A percentile compares a stretch with the other conserved stretches of the same genome.
Conservation (phyloP, 2,113 vertebrate species). For the Tachysurus fulvidraco region DNA sequence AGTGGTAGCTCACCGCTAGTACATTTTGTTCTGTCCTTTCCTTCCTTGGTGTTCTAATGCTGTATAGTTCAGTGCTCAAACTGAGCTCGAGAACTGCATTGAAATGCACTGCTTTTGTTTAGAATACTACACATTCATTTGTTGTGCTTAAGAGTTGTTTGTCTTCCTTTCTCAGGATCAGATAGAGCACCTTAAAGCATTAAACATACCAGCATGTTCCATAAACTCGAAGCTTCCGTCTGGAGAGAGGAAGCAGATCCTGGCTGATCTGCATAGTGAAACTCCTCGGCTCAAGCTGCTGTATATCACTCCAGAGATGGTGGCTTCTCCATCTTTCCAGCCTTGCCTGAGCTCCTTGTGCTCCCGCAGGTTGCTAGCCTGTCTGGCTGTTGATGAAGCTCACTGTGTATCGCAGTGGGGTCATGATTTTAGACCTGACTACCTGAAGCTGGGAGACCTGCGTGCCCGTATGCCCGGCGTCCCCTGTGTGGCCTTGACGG, state of each 20-base stretch:
- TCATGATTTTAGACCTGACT: conserved; percentile 95
- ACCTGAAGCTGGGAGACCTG: conserved; percentile 85
- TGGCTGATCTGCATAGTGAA: conserved; percentile 81
- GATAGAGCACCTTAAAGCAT: conserved; percentile 82
- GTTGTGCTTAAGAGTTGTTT: background rate
- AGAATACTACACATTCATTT: background rate
- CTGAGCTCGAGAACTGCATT: background rate
- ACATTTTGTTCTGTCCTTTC: background rate
- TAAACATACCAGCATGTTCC: conserved; percentile 85
- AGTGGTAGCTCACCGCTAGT: background rate
- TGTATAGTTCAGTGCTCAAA: background rate
- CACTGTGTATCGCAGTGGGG: conserved; percentile 99
- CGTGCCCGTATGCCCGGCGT: conserved; percentile 73
- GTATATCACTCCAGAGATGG: conserved; percentile 97
- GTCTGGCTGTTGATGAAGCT: conserved; percentile 91
- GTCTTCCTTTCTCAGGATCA: conserved; percentile 79
- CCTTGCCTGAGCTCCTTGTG: conserved; percentile 80
- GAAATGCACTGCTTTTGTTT: background rate
- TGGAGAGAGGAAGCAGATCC: conserved; percentile 79
- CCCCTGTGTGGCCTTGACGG: conserved; percentile 88
- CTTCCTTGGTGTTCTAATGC: background rate
- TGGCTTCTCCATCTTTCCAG: conserved; percentile 85
- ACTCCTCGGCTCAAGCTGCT: conserved; percentile 86
- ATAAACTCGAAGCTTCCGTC: conserved; percentile 88
- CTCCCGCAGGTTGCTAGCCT: conserved; percentile 82